Percentiles rank a stretch among this genome's conserved stretches.
phyloP scores from a whole-genome alignment of 2,888 invertebrate genomes.

The Uropetala carovei region DNA sequence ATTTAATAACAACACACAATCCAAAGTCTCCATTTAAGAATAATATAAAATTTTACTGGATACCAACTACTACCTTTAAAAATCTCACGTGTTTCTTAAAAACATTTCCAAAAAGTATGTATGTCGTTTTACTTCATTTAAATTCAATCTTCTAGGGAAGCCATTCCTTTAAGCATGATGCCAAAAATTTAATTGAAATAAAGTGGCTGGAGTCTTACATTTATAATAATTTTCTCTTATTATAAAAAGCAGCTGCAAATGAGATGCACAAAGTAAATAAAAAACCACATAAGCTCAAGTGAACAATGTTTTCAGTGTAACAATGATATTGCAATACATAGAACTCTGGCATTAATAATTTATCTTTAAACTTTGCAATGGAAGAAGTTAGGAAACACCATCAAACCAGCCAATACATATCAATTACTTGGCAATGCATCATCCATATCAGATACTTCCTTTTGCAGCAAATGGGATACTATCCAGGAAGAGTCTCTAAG shows the following conservation, averaged over 20 bases:
- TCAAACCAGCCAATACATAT: not conserved
- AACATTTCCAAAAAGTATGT: conserved; percentile 42
- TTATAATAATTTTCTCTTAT: not conserved
- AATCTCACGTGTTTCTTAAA: conserved; percentile 19
- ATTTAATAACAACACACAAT: conserved; percentile 5
- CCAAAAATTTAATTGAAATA: not conserved
- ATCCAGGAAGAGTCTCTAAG: not conserved
- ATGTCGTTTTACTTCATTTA: not conserved
- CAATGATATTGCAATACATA: not conserved
- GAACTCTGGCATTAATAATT: not conserved
- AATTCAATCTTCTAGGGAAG: not conserved
- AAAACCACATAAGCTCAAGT: not conserved
- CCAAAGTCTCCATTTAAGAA: not conserved
- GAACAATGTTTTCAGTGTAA: not conserved
- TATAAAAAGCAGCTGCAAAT: not conserved
- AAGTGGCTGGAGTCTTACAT: not conserved
- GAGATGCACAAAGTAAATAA: not conserved
- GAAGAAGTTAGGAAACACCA: not conserved
- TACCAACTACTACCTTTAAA: conserved; percentile 12
- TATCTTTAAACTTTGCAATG: not conserved
- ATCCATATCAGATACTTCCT: not conserved
- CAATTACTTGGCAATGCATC: not conserved
- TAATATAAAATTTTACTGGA: not conserved
- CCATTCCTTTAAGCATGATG: not conserved
- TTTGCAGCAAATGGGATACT: not conserved